Evolutionary conservation across 2,888 invertebrate genomes (phyloP).

Genomic region (Stenurella melanura): DNA sequence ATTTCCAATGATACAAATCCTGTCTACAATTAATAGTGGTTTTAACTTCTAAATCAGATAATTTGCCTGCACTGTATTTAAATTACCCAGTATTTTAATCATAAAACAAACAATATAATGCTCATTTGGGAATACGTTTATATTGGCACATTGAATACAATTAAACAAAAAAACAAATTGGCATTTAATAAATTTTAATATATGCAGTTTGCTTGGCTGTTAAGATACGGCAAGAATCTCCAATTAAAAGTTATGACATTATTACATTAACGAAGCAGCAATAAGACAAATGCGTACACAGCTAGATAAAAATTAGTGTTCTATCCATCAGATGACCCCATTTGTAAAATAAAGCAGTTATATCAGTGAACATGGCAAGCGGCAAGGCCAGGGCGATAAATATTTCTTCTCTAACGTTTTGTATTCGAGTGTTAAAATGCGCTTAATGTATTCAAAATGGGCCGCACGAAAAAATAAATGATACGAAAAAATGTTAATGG

Average conservation of each 20-base stretch:
- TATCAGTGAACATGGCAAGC: background rate
- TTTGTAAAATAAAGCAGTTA: conserved; percentile 5
- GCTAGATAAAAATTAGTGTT: background rate
- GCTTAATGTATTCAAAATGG: conserved; percentile 55
- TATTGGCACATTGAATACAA: too few species aligned
- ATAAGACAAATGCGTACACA: background rate
- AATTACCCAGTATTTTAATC: too few species aligned
- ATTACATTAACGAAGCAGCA: background rate
- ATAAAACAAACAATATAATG: too few species aligned
- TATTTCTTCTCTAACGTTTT: conserved; percentile 16
- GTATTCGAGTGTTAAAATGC: conserved; percentile 47
- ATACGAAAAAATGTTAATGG: conserved; percentile 70
- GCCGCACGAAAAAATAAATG: conserved; percentile 65
- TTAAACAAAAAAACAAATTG: too few species aligned
- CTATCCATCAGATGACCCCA: background rate
- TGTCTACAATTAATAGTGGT: too few species aligned
- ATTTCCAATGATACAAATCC: too few species aligned
- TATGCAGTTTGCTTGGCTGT: background rate
- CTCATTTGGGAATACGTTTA: too few species aligned
- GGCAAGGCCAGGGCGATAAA: conserved; percentile 22
- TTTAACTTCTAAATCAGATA: too few species aligned
- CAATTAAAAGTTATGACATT: background rate
- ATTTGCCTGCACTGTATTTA: too few species aligned
- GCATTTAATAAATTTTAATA: too few species aligned
- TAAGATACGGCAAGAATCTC: background rate